Evolutionary conservation across 2,888 invertebrate genomes (phyloP).

Genomic region (Sicus ferrugineus): DNA sequence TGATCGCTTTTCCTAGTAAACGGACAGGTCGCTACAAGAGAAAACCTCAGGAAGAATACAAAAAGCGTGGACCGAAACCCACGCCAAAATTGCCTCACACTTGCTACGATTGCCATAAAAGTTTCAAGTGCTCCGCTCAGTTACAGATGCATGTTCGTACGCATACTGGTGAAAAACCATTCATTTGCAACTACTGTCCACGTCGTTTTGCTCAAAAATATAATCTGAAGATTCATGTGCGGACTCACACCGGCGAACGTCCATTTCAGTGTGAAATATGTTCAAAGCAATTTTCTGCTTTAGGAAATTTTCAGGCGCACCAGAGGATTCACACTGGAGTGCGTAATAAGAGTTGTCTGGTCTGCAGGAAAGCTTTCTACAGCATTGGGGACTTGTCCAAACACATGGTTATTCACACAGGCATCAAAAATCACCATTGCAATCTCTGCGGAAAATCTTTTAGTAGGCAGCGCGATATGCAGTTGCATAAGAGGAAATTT

Average conservation of each 20-base stretch:
- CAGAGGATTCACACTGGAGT: constrained; percentile 72
- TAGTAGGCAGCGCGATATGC: constrained; percentile 69
- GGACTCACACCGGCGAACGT: constrained; percentile 69
- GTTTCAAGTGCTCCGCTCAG: constrained; percentile 71
- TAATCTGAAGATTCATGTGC: constrained; percentile 69
- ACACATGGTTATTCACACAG: constrained; percentile 70
- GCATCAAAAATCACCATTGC: constrained; percentile 69
- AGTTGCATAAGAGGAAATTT: constrained; percentile 63
- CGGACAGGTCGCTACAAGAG: constrained; percentile 66
- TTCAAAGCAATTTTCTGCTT: constrained; percentile 70
- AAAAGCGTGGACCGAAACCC: constrained; percentile 71
- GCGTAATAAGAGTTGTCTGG: constrained; percentile 69
- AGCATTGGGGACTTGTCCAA: constrained; percentile 70
- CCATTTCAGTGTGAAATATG: constrained; percentile 73
- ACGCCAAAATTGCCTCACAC: constrained; percentile 68
- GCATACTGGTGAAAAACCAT: constrained; percentile 71
- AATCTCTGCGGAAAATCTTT: constrained; percentile 69
- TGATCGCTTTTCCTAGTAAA: constrained; percentile 45
- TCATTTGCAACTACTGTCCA: constrained; percentile 68
- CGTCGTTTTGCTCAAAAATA: constrained; percentile 71
- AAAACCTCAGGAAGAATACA: constrained; percentile 68
- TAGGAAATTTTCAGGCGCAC: constrained; percentile 71
- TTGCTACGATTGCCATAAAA: constrained; percentile 70
- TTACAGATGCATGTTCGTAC: constrained; percentile 71
- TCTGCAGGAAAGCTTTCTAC: constrained; percentile 70